Evolutionary conservation across 2,888 invertebrate species (phyloP).

Genomic region (Polyploca ridens): DNA sequence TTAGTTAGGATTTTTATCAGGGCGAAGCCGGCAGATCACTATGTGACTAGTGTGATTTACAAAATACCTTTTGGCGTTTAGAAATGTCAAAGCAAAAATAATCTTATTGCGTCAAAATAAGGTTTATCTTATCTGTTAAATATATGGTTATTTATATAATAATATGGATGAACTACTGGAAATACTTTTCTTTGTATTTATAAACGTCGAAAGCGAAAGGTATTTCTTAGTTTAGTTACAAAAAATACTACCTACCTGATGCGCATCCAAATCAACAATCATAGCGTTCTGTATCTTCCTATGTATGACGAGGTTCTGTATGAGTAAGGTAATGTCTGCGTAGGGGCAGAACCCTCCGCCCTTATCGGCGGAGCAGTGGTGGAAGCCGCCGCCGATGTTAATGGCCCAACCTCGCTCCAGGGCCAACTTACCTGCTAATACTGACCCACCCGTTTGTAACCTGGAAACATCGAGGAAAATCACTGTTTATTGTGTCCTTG

Average conservation of each 20-base stretch:
- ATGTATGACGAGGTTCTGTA: conserved; percentile 87
- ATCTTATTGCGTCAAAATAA: no score
- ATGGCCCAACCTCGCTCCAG: conserved; percentile 94
- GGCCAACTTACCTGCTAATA: conserved; percentile 93
- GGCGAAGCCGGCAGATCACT: neutral
- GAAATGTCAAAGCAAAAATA: no score
- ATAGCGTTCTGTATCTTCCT: conserved; percentile 87
- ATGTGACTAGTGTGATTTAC: no score
- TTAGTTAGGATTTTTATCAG: no score
- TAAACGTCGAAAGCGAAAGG: no score
- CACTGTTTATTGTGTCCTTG: no score
- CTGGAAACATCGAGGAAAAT: conserved; percentile 68
- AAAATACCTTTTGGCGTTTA: no score
- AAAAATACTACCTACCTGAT: conserved; percentile 87
- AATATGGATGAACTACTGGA: no score
- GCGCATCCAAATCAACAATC: conserved; percentile 96
- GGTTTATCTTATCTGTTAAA: no score
- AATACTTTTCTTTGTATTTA: no score
- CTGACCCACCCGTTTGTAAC: conserved; percentile 92
- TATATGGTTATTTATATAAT: no score
- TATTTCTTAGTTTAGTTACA: no score
- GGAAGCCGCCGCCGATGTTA: conserved; percentile 96
- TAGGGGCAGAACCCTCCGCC: conserved; percentile 97
- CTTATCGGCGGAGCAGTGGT: conserved; percentile 90
- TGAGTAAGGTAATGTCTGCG: conserved; percentile 93